Base-by-base conservation (phyloP, 2,888 invertebrate species). In the Drosophila mimetica region DNA sequence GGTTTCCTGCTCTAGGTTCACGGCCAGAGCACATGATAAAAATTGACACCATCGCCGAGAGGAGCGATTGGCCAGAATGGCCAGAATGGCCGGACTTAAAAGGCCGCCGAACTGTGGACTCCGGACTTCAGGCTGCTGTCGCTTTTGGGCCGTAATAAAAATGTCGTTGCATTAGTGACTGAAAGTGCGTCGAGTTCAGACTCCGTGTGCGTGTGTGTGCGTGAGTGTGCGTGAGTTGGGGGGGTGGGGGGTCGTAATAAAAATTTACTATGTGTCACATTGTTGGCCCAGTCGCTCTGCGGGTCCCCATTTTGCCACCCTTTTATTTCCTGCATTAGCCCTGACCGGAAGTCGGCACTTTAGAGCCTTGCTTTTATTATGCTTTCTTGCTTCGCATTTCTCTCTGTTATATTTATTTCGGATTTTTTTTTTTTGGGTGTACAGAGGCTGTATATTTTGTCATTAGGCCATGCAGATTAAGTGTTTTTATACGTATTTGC, bases 261-360 rank as follows among this genome's bases (percentile, higher is more conserved):
- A 83, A 87, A 77, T 84, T 78, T 86, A 86, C 66, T 83, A 78
- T 86, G 87, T 83, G 85, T 77, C 83, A 86, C 85, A 81, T 81
- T 85, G 81, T 50, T 57, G 60, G 51, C 20, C 54, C 53, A 57
- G 53, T 46, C 41, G 41, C 28, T n/a, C 37, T 20, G 46, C n/a
- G 14, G 7, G 22, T 2, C 20, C 13, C 25, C 52, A 8, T 18
- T 8, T 11, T 11, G 52, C 22, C 32, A n/a, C 11, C 48, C 22
- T 11, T 25, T 18, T 18, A 36, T 16, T 28, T 47, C 36, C 30
- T 9, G 67, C 79, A 79, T 79, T 82, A 82, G 82, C 67, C 70
- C 48, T 69, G 75, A 48, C 81, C 85, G 83, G 83, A 83, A 84
- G 87, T 78, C 61, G 65, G 66, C 76, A 81, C 79, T 83, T 86